These are phyloP conservation scores for Megaceryle maxima DNA, from an alignment of 2,113 vertebrate species.

Conservation along the genomic window DNA sequence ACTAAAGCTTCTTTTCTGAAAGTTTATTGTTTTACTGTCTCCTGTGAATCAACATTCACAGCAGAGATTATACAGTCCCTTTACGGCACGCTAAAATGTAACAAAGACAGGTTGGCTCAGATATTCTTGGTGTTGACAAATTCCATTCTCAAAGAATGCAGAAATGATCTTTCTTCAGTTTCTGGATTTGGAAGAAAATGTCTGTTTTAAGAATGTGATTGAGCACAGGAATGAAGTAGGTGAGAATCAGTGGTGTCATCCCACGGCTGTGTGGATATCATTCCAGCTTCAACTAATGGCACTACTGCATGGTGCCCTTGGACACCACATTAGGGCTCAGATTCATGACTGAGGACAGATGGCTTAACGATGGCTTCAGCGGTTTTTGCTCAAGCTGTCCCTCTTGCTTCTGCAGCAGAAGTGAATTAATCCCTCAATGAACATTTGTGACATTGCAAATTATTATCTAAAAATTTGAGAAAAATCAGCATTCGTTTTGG, in stretches of 20 bases:
- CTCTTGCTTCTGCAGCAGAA: neutral
- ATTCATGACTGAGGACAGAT: neutral
- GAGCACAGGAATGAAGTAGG: neutral
- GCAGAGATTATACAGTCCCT: neutral
- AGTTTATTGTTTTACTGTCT: neutral
- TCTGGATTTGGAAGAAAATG: neutral
- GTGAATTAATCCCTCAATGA: neutral
- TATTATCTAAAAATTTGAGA: neutral
- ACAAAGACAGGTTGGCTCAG: neutral
- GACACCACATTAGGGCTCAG: neutral
- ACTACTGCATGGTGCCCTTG: neutral
- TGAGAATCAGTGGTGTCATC: neutral
- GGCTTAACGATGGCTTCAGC: neutral
- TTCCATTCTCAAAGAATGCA: neutral
- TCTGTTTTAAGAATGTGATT: neutral
- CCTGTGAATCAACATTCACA: neutral
- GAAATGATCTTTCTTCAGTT: neutral
- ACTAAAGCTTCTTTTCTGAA: neutral
- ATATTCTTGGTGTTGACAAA: neutral
- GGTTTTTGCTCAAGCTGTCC: neutral
- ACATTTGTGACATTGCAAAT: neutral
- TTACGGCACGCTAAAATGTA: neutral
- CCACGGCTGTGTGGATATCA: neutral
- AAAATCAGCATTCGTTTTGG: neutral
- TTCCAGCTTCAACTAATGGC: neutral